phyloP scores from a whole-genome alignment of 2,797 vertebrate species.

The Sebastes iracundus region DNA sequence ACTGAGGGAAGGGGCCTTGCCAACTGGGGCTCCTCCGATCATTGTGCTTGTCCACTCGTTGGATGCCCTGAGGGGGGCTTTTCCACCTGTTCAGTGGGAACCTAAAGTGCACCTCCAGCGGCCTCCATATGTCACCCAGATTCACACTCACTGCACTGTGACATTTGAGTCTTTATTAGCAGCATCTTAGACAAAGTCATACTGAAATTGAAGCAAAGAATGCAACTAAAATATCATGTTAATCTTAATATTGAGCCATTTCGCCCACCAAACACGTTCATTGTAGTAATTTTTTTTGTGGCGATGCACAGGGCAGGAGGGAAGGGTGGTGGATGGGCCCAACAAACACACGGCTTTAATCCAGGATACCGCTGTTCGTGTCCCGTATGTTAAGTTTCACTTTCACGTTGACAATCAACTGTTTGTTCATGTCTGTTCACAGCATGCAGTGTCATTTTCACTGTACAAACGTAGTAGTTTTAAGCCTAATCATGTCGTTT shows the following conservation, averaged over 20 bases:
- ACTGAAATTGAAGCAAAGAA: not conserved
- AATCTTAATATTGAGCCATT: not conserved
- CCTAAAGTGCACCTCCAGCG: slow-evolving; percentile 61
- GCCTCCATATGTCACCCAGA: slow-evolving; percentile 77
- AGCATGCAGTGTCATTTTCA: no score
- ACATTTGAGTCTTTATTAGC: slow-evolving; percentile 47
- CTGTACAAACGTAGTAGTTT: no score
- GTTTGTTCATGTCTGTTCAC: no score
- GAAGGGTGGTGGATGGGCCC: no score
- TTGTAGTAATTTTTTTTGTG: not conserved
- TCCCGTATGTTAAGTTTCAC: no score
- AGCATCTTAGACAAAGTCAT: not conserved
- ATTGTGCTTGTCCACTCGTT: slow-evolving; percentile 64
- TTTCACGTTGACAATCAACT: no score
- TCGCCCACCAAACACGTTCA: not conserved
- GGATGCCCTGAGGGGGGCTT: slow-evolving; percentile 63
- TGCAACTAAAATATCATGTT: not conserved
- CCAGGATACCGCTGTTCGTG: no score
- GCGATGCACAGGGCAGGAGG: no score
- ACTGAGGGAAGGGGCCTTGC: slow-evolving; percentile 41
- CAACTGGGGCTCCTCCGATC: slow-evolving; percentile 78
- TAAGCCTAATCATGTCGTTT: no score
- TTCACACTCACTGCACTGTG: slow-evolving; percentile 17
- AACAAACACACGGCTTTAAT: no score
- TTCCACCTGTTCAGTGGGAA: slow-evolving; percentile 79